A percentile compares a stretch with the other conserved stretches of the same genome.
These are phyloP conservation scores for Pyrocephalus nanus DNA, from an alignment of 2,797 vertebrate genomes.

Conservation along the genomic window DNA sequence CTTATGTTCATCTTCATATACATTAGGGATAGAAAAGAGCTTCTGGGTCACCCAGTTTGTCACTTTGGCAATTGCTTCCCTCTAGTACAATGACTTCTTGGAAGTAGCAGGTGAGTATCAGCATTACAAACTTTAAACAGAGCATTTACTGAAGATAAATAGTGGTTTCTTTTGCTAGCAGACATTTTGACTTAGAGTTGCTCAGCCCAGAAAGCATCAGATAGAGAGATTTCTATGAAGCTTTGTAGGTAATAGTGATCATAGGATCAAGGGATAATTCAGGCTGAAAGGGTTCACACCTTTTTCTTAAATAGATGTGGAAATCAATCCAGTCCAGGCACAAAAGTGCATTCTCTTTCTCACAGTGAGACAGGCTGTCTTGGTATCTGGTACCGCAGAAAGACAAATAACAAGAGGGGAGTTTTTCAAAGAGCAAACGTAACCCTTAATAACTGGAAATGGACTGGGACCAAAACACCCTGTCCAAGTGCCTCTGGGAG, in stretches of 20 bases:
- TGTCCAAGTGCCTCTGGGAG: background rate
- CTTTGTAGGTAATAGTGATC: background rate
- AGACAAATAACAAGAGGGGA: background rate
- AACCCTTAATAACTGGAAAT: conserved; percentile 28
- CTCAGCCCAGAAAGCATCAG: background rate
- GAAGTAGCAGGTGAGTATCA: background rate
- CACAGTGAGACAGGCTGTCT: background rate
- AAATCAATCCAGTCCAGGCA: background rate
- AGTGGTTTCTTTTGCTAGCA: background rate
- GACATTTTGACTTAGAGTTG: background rate
- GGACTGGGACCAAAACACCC: background rate
- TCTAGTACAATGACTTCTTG: background rate
- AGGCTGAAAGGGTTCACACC: background rate
- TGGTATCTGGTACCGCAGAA: background rate
- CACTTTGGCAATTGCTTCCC: background rate
- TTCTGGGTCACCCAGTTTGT: background rate
- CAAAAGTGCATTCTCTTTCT: conserved; percentile 13
- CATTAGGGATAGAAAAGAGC: background rate
- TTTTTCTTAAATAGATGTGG: conserved; percentile 6
- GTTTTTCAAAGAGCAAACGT: conserved; percentile 18
- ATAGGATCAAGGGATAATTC: background rate
- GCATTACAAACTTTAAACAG: background rate
- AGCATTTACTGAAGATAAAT: background rate
- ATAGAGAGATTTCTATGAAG: background rate
- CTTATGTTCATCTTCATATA: background rate